Evolutionary conservation across 2,888 invertebrate species (phyloP).

Genomic region (Strigamia maritima): DNA sequence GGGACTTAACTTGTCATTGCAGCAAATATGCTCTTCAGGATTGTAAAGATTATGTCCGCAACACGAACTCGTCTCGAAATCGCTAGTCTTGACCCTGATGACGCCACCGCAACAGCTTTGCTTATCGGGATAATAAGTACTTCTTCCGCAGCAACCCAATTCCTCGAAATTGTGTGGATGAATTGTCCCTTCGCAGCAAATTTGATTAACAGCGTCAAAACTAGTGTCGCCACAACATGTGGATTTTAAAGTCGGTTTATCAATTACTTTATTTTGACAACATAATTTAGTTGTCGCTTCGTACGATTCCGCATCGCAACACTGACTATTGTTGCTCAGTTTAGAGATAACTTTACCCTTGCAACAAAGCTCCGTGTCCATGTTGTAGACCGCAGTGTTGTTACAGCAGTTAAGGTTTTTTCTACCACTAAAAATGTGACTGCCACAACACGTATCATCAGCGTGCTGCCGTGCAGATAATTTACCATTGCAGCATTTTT

Average conservation of each 20-base stretch:
- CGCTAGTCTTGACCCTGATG: neutral
- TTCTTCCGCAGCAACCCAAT: constrained; percentile 20
- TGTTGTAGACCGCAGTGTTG: neutral
- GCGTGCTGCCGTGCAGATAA: neutral
- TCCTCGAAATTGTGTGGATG: neutral
- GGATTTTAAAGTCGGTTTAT: neutral
- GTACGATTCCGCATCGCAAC: constrained; percentile 14
- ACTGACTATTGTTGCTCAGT: neutral
- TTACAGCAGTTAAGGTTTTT: neutral
- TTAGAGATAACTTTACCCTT: neutral
- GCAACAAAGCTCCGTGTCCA: constrained; percentile 22
- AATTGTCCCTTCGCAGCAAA: constrained; percentile 23
- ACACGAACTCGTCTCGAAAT: neutral
- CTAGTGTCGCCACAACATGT: constrained; percentile 16
- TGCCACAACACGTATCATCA: constrained; percentile 25
- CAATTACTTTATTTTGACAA: neutral
- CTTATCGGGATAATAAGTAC: neutral
- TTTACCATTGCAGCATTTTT: neutral
- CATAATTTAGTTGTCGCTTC: constrained; percentile 13
- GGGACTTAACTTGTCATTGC: neutral
- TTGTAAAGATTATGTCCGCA: neutral
- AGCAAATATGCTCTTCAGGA: neutral
- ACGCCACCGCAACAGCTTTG: neutral
- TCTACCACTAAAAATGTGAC: neutral
- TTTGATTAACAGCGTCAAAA: neutral